A percentile compares a stretch with the other conserved stretches of the same genome.
These are phyloP conservation scores for Gymnarchus niloticus DNA, from an alignment of 2,113 vertebrate species.

Conservation along the genomic window DNA sequence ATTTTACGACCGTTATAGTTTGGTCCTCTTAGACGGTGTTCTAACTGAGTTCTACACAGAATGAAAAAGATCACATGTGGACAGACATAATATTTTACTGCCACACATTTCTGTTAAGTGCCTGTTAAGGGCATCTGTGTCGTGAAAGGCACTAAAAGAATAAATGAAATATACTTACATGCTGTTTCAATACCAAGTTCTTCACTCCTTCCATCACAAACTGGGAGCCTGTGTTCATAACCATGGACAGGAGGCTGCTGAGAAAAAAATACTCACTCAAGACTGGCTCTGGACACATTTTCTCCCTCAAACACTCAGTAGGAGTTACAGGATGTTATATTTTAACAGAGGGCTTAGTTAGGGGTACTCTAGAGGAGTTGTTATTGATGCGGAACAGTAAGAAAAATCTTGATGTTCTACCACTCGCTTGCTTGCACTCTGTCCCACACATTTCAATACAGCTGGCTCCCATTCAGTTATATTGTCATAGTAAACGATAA, in stretches of 20 bases:
- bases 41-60: background rate
- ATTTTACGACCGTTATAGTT: background rate
- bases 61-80: background rate
- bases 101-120: too few relatives aligned
- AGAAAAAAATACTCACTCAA: constrained; percentile 35
- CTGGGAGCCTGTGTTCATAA: constrained; percentile 97
- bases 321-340: background rate
- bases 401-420: too few relatives aligned
- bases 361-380: background rate
- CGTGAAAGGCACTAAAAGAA: too few relatives aligned
- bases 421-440: too few relatives aligned
- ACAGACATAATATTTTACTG: too few relatives aligned
- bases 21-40: background rate
- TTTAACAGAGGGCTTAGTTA: background rate
- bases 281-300: background rate
- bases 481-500: constrained; percentile 9
- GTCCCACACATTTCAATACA: too few relatives aligned
- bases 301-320: background rate
- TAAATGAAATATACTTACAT: constrained; percentile 66
- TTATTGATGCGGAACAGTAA: too few relatives aligned
- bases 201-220: constrained; percentile 99
- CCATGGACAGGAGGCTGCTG: constrained; percentile 84
- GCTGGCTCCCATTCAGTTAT: constrained; percentile 4
- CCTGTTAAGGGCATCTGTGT: too few relatives aligned
- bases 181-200: constrained; percentile 93